phyloP scores from a whole-genome alignment of 2,888 invertebrate genomes.

The Dryococelus australis region DNA sequence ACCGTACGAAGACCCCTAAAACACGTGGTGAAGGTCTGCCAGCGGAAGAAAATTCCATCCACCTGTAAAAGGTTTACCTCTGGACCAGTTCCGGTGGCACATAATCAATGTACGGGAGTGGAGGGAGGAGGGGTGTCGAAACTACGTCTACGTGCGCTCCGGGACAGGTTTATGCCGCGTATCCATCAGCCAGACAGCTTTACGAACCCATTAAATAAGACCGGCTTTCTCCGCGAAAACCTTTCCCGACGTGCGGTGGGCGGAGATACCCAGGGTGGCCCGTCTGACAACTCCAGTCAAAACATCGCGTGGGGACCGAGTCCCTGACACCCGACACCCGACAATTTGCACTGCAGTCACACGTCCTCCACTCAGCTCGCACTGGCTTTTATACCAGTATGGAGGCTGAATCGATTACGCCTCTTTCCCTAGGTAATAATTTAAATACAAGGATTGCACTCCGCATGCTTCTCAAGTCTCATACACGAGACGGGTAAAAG shows the following conservation, averaged over 20 bases:
- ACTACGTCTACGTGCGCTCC: neutral
- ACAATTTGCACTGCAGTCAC: too few species aligned
- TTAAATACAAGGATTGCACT: too few species aligned
- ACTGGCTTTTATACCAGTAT: too few species aligned
- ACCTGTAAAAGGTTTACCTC: too few species aligned
- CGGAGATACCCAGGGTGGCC: too few species aligned
- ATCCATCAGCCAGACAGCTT: neutral
- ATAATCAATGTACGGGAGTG: neutral
- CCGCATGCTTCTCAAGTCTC: too few species aligned
- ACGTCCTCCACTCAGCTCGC: too few species aligned
- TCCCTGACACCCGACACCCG: neutral
- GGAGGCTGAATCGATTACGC: too few species aligned
- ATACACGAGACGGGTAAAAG: too few species aligned
- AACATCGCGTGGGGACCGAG: neutral
- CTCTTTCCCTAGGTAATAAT: too few species aligned
- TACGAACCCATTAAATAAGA: neutral
- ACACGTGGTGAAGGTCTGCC: neutral
- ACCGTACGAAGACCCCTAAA: neutral
- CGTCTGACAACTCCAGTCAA: too few species aligned
- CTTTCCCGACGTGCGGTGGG: neutral
- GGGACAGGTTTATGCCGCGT: neutral
- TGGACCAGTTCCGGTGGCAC: neutral
- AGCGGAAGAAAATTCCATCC: too few species aligned
- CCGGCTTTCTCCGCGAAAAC: conserved; percentile 10
- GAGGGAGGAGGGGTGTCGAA: neutral